phyloP scores from a whole-genome alignment of 2,888 invertebrate genomes.

The Harmothoe impar region DNA sequence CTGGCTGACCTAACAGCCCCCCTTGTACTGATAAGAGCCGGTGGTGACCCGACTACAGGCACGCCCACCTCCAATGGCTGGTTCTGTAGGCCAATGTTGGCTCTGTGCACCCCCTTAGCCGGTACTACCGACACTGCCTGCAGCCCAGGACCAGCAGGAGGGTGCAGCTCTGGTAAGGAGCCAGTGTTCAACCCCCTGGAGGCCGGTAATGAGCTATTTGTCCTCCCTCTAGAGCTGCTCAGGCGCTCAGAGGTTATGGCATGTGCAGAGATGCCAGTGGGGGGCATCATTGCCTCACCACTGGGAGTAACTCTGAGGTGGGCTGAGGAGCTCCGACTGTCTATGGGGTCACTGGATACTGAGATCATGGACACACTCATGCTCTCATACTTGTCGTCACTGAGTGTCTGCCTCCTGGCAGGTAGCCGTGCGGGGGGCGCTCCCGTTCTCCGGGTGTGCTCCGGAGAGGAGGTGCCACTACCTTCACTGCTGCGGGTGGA shows the following conservation, averaged over 20 bases:
- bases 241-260: background rate
- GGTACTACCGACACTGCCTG: background rate
- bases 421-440: background rate
- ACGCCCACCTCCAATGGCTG: no score
- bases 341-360: constrained; percentile 33
- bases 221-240: background rate
- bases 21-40: no score
- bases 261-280: background rate
- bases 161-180: constrained; percentile 28
- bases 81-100: background rate
- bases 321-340: background rate
- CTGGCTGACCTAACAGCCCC: no score
- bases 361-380: constrained; percentile 29
- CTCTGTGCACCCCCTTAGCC: background rate
- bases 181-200: background rate
- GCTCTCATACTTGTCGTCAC: background rate
- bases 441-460: background rate
- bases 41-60: no score
- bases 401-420: background rate
- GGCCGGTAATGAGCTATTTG: background rate
- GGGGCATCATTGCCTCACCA: background rate
- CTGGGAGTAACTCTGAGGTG: background rate
- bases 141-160: background rate
- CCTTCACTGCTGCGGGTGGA: background rate
- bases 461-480: background rate